phyloP scores from a whole-genome alignment of 2,797 vertebrate genomes.

The Discoglossus pictus region DNA sequence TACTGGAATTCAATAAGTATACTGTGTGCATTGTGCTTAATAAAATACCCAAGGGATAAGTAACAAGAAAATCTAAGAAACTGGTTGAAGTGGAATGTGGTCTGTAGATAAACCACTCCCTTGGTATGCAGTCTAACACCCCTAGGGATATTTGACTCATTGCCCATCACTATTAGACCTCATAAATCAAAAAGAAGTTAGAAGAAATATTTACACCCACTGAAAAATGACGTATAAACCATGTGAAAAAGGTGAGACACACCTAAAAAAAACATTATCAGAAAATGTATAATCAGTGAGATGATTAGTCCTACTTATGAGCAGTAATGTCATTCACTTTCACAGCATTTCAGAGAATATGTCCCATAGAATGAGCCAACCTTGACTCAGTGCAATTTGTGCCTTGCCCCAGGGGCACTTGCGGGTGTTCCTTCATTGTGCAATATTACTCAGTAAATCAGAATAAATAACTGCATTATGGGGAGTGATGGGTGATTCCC shows the following conservation, averaged over 20 bases:
- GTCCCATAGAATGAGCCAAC: no score
- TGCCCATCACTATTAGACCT: conserved; percentile 39
- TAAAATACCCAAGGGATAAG: conserved; percentile 12
- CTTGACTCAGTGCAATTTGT: no score
- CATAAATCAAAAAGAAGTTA: conserved; percentile 8
- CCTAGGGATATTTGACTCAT: conserved; percentile 10
- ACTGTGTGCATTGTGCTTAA: conserved; percentile 17
- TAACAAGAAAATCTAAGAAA: not conserved
- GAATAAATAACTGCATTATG: no score
- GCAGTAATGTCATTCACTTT: not conserved
- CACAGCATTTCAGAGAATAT: not conserved
- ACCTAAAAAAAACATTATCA: conserved; percentile 40
- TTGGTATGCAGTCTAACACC: conserved; percentile 20
- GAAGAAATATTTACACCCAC: conserved; percentile 35
- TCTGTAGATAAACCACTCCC: conserved; percentile 23
- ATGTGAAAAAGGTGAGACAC: conserved; percentile 46
- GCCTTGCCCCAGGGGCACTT: no score
- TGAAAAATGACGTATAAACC: conserved; percentile 38
- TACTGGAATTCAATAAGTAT: conserved; percentile 5
- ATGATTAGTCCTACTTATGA: not conserved
- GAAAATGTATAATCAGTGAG: no score
- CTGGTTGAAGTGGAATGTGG: conserved; percentile 5
- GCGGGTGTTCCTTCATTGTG: no score
- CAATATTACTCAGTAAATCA: no score
- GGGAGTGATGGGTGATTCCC: no score